Percentiles rank a stretch among this genome's conserved stretches.
Conservation (phyloP, 2,888 invertebrate genomes). For the Nomada ruficornis region DNA sequence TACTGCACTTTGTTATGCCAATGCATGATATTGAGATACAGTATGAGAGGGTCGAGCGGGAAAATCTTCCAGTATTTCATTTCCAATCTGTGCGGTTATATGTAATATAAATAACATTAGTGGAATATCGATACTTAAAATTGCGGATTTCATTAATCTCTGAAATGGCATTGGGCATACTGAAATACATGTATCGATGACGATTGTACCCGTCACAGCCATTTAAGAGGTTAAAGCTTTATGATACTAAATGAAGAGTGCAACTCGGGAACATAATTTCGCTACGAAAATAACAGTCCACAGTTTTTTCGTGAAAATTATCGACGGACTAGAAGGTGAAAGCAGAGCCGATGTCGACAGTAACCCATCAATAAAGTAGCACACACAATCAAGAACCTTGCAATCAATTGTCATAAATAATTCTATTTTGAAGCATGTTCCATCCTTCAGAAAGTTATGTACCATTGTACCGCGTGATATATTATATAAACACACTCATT, state of each 20-base stretch:
- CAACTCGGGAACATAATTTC: constrained; percentile 5
- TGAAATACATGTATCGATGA: no score
- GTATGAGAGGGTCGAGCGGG: constrained; percentile 22
- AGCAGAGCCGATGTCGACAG: constrained; percentile 16
- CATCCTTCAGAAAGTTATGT: constrained; percentile 44
- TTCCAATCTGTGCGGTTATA: constrained; percentile 35
- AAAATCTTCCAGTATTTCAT: constrained; percentile 15
- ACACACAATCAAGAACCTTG: constrained; percentile 32
- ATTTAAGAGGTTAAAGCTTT: constrained; percentile 19
- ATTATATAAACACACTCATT: constrained; percentile 39
- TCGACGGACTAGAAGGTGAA: constrained; percentile 50
- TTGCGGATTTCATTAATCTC: constrained; percentile 16
- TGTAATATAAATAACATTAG: constrained; percentile 48
- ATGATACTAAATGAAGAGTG: constrained; percentile 13
- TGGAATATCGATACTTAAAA: constrained; percentile 36
- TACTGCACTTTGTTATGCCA: constrained; percentile 44
- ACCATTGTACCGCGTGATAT: constrained; percentile 35
- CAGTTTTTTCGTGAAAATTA: constrained; percentile 29
- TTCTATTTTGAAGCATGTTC: constrained; percentile 15
- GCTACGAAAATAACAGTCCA: constrained; percentile 10
- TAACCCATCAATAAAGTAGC: constrained; percentile 17
- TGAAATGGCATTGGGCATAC: no score
- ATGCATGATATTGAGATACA: constrained; percentile 30
- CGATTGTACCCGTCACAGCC: no score
- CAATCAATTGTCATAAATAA: constrained; percentile 33